phyloP scores from a whole-genome alignment of 2,797 vertebrate genomes.

The Eidolon dupreanum region DNA sequence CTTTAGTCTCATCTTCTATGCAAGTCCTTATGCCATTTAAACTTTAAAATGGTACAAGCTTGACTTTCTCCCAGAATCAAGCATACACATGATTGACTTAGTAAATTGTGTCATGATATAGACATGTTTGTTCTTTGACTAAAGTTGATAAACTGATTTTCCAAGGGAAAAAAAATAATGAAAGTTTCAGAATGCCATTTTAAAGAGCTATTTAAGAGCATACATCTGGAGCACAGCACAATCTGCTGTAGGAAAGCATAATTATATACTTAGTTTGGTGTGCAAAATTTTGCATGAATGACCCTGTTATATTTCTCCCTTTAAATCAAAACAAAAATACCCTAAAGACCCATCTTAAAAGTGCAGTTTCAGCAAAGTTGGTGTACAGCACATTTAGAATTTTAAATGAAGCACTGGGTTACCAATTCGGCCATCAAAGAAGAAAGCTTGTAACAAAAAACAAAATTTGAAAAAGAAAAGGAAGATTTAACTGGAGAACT shows the following conservation, averaged over 20 bases:
- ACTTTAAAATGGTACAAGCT: background rate
- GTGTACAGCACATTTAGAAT: background rate
- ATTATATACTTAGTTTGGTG: conserved; percentile 40
- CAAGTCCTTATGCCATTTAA: background rate
- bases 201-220: conserved; percentile 32
- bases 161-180: background rate
- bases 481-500: background rate
- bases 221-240: conserved; percentile 14
- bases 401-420: background rate
- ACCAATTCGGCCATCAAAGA: background rate
- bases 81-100: background rate
- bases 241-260: conserved; percentile 32
- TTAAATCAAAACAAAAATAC: conserved; percentile 51
- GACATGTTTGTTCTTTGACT: conserved; percentile 10
- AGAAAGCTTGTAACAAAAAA: background rate
- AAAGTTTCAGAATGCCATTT: background rate
- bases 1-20: background rate
- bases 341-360: conserved; percentile 24
- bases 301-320: background rate
- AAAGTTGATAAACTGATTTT: conserved; percentile 39
- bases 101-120: background rate
- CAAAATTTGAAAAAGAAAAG: background rate
- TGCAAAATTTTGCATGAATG: conserved; percentile 35
- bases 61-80: background rate
- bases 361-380: background rate